A percentile compares a stretch with the other conserved stretches of the same genome.
Evolutionary conservation across 2,797 vertebrate species (phyloP).

Genomic region (Lutjanus campechanus): DNA sequence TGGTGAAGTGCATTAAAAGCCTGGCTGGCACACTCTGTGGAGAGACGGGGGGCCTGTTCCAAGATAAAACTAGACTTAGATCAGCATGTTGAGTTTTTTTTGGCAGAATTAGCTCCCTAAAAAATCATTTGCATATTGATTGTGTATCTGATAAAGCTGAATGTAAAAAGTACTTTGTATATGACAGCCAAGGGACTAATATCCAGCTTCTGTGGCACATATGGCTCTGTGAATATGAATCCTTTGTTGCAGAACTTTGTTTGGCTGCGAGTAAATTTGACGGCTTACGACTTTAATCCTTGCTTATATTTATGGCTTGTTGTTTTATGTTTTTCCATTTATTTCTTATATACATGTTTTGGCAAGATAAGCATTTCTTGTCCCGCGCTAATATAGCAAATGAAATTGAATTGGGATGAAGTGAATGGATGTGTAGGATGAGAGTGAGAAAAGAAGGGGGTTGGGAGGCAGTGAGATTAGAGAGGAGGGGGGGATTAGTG

Average conservation of each 20-base stretch:
- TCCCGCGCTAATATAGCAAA: constrained; percentile 61
- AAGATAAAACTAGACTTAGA: constrained; percentile 72
- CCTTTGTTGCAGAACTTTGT: constrained; percentile 54
- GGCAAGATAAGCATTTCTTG: constrained; percentile 72
- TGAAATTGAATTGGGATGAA: constrained; percentile 70
- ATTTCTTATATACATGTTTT: constrained; percentile 66
- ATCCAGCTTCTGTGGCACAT: constrained; percentile 43
- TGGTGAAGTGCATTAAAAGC: constrained; percentile 74
- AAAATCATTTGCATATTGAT: constrained; percentile 68
- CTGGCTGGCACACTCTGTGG: constrained; percentile 66
- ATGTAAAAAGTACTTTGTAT: constrained; percentile 50
- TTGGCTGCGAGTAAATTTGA: constrained; percentile 56
- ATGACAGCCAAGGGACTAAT: constrained; percentile 46
- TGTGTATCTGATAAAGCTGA: constrained; percentile 58
- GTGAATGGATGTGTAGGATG: constrained; percentile 55
- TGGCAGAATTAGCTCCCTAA: constrained; percentile 58
- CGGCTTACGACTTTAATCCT: constrained; percentile 70
- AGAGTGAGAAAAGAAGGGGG: constrained; percentile 21
- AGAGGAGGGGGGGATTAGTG: constrained; percentile 65
- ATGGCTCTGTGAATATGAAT: constrained; percentile 53
- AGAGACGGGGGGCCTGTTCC: constrained; percentile 56
- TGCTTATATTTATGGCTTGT: constrained; percentile 70
- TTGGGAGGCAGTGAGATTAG: constrained; percentile 58
- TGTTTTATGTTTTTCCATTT: constrained; percentile 71
- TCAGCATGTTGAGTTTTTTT: constrained; percentile 77